phyloP scores from a whole-genome alignment of 53 echinoderm and acorn worm species.

The Stichopus horrens region DNA sequence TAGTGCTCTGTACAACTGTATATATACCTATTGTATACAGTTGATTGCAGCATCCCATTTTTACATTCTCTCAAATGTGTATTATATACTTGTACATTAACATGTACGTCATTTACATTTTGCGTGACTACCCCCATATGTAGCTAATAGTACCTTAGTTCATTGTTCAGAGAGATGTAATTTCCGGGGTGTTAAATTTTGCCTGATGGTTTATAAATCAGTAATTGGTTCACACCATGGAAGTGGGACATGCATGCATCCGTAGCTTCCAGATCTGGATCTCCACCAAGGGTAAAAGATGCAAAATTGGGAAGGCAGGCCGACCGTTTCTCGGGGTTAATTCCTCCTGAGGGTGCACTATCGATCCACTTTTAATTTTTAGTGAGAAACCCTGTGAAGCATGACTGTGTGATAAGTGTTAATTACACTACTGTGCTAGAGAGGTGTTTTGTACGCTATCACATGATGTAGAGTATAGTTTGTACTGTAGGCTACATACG shows the following conservation, averaged over 20 bases:
- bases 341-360: background rate
- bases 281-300: too few species aligned
- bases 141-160: background rate
- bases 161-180: background rate
- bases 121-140: too few species aligned
- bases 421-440: background rate
- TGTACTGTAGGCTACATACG: too few species aligned
- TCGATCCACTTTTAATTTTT: background rate
- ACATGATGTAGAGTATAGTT: too few species aligned
- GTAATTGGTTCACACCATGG: constrained; percentile 1
- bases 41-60: too few species aligned
- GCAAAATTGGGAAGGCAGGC: too few species aligned
- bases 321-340: background rate
- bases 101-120: too few species aligned
- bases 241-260: background rate
- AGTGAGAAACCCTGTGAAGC: background rate
- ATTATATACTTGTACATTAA: too few species aligned
- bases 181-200: background rate
- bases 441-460: too few species aligned
- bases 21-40: too few species aligned
- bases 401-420: background rate
- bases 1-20: too few species aligned
- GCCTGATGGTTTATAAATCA: background rate
- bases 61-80: too few species aligned
- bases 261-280: background rate